Evolutionary conservation across 1,140 invertebrate species (phyloP).

Genomic region (Megalonaias nervosa): DNA sequence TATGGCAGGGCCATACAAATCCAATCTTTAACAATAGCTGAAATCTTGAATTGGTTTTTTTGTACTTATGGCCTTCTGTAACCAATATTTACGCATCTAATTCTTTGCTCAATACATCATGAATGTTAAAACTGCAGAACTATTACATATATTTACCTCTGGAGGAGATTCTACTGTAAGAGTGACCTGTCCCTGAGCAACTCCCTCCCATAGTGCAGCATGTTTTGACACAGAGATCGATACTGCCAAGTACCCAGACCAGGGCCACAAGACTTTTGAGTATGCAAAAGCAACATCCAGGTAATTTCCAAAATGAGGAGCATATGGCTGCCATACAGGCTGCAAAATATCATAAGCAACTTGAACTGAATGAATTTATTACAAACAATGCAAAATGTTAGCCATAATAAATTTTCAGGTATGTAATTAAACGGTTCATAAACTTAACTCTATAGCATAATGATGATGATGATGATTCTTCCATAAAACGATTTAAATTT

Average conservation of each 20-base stretch:
- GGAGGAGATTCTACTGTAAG: conserved; percentile 87
- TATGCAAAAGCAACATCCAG: conserved; percentile 75
- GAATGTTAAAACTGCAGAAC: not conserved
- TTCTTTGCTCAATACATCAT: not conserved
- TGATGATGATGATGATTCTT: too few relatives aligned
- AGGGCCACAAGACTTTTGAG: conserved; percentile 93
- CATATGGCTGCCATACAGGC: conserved; percentile 91
- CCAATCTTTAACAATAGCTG: not conserved
- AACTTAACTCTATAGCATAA: too few relatives aligned
- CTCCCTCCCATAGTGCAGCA: conserved; percentile 84
- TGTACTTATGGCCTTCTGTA: not conserved
- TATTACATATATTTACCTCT: conserved; percentile 74
- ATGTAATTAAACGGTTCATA: too few relatives aligned
- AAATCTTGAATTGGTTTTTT: not conserved
- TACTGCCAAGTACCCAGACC: conserved; percentile 95
- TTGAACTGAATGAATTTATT: not conserved
- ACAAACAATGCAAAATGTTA: not conserved
- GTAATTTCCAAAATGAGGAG: conserved; percentile 79
- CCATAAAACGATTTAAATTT: too few relatives aligned
- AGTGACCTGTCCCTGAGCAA: conserved; percentile 87
- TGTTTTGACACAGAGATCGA: conserved; percentile 78
- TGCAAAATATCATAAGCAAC: conserved; percentile 38
- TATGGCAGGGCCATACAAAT: too few relatives aligned
- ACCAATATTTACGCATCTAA: not conserved
- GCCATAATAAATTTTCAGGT: too few relatives aligned